Evolutionary conservation across 2,113 vertebrate genomes (phyloP).

Genomic region (Bos indicus): DNA sequence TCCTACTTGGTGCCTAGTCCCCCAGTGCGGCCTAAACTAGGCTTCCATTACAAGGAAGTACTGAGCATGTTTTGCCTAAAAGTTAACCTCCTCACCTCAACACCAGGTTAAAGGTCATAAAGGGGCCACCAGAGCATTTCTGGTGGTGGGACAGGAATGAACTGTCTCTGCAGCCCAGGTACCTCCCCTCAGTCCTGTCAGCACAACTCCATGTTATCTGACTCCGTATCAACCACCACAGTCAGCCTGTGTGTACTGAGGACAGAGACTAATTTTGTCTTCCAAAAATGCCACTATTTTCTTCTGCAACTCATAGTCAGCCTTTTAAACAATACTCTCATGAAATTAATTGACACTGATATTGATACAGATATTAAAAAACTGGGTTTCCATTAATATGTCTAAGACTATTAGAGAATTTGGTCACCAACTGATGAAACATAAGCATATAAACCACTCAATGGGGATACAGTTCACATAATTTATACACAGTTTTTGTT

Average conservation of each 20-base stretch:
- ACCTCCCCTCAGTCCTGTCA: neutral
- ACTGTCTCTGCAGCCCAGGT: neutral
- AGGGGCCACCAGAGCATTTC: neutral
- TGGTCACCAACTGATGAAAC: neutral
- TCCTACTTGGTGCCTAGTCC: neutral
- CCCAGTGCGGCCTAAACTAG: neutral
- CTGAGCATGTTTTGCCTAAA: neutral
- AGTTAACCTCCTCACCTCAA: too few species aligned
- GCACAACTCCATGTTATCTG: neutral
- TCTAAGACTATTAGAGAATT: neutral
- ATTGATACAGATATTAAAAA: neutral
- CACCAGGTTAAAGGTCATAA: neutral
- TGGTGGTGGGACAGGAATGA: neutral
- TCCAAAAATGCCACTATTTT: neutral
- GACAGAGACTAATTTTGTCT: neutral
- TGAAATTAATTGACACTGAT: neutral
- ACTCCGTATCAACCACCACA: fast-evolving
- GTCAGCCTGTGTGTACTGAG: neutral
- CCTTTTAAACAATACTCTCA: neutral
- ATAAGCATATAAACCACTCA: neutral
- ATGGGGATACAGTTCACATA: neutral
- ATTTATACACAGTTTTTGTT: neutral
- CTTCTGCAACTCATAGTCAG: neutral
- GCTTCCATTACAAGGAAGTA: neutral
- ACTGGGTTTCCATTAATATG: neutral